Conservation (phyloP, 2,888 invertebrate genomes). For the Drosophila pegasa region DNA sequence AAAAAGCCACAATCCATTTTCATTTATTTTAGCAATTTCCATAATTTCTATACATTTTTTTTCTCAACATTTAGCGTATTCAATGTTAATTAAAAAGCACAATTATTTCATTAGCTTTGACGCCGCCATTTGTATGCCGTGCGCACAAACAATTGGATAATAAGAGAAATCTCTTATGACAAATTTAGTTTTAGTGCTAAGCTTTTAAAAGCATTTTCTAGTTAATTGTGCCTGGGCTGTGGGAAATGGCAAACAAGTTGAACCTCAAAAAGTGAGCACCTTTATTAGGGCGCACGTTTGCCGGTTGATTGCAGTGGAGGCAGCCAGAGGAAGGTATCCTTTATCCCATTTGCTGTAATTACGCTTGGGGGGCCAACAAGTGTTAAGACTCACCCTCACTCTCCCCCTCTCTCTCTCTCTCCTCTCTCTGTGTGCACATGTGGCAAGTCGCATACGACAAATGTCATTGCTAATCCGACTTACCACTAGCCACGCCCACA, state of each 20-base stretch:
- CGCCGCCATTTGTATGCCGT: conserved; percentile 8
- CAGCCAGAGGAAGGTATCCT: conserved; percentile 36
- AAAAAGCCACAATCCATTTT: background rate
- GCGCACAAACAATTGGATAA: conserved; percentile 22
- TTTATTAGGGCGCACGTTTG: conserved; percentile 68
- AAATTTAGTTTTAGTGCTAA: conserved; percentile 41
- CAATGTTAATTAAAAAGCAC: background rate
- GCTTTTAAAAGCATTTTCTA: conserved; percentile 71
- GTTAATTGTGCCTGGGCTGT: conserved; percentile 38
- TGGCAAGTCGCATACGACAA: conserved; percentile 23
- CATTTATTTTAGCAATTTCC: background rate
- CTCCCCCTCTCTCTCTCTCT: no score
- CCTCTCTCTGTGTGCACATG: conserved; percentile 3
- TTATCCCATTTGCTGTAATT: conserved; percentile 74
- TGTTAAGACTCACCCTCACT: conserved; percentile 50
- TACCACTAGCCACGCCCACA: conserved; percentile 23
- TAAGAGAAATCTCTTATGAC: conserved; percentile 36
- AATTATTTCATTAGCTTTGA: background rate
- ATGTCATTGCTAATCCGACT: conserved; percentile 50
- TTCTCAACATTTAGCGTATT: background rate
- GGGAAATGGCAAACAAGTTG: background rate
- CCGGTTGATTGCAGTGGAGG: conserved; percentile 64
- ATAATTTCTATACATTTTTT: background rate
- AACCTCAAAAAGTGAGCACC: conserved; percentile 54
- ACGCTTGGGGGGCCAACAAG: conserved; percentile 79